Evolutionary conservation across 2,797 vertebrate species (phyloP), one percentile per base, ranked within the genome.

Genomic region (Sarcoramphus papa): DNA sequence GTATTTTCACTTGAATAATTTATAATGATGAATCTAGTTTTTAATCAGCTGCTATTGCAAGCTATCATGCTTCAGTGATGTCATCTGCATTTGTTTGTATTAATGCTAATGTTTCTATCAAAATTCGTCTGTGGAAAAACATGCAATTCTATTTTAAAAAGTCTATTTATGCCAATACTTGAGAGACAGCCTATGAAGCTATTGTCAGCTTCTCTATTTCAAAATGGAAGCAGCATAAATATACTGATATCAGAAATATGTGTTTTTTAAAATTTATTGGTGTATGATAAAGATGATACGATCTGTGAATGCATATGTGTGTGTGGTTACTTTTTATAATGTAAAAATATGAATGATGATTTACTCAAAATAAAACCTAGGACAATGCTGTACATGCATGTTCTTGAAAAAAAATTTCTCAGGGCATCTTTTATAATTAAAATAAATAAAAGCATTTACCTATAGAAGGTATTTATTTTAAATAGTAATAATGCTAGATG

Each of bases 201-300:
- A 97, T 98, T 98, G 97, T 98, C 97, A 98, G 98, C 98, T 98
- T 98, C 98, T 97, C 93, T 98, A 92, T 97, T 98, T 98, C 97
- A 97, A 93, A 97, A 95, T 97, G 81, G 92, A 96, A 95, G 97
- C 95, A 97, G 86, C 96, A 93, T 95, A 97, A 97, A 80, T 98
- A 97, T 97, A 98, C 97, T 98, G 96, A 88, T 98, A 98, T 76
- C 76, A 98, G 95, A 97, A 97, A 93, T 93, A 95, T 9, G 94
- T 97, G 85, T 31, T 96, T 98, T 98, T 98, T 97, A 94, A 70
- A 98, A 96, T 97, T 63, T 96, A 93, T 95, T 97, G 96, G 78
- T 98, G 92, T 98, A 97, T 97, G 98, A 98, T 97, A 98, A 98
- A 98, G 97, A 94, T 97, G 95, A 97, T 97, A 88, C 96, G 93